These are phyloP conservation scores for Daphoenositta chrysoptera DNA, from an alignment of 2,113 vertebrate genomes.

Conservation along the genomic window DNA sequence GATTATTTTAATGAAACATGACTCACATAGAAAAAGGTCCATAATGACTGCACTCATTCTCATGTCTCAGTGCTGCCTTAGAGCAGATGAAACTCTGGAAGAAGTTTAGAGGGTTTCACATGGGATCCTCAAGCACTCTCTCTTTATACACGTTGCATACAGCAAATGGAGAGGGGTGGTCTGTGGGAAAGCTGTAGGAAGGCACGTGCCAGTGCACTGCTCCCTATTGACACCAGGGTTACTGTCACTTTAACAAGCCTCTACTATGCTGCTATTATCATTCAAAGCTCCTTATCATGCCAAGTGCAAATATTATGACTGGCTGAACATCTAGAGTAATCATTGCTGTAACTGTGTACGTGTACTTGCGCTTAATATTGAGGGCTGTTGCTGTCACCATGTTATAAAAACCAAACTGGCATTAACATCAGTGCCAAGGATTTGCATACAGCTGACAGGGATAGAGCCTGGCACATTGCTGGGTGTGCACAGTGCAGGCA, in stretches of 20 bases:
- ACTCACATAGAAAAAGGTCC: background rate
- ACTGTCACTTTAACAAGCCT: slow-evolving; percentile 49
- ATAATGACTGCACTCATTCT: background rate
- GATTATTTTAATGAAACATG: background rate
- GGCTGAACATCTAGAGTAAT: slow-evolving; percentile 41
- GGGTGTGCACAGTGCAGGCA: background rate
- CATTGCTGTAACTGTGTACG: slow-evolving; percentile 41
- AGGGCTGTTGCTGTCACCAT: slow-evolving; percentile 64
- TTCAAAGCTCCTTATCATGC: slow-evolving; percentile 41
- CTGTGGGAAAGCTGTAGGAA: background rate
- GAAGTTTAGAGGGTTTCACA: background rate
- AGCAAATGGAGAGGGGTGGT: background rate
- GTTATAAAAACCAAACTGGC: slow-evolving; percentile 54
- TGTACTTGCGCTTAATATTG: slow-evolving; percentile 60
- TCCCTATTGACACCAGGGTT: slow-evolving; percentile 2
- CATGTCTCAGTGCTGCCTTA: background rate
- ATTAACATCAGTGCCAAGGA: background rate
- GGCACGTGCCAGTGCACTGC: background rate
- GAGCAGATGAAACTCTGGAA: background rate
- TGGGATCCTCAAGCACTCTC: background rate
- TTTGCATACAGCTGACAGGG: slow-evolving; percentile 57
- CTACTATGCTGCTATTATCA: slow-evolving; percentile 32
- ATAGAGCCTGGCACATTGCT: slow-evolving; percentile 5
- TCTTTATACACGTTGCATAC: background rate
- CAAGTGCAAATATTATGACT: slow-evolving; percentile 61